phyloP scores from a whole-genome alignment of 2,113 vertebrate species.

The Pelecanus crispus region DNA sequence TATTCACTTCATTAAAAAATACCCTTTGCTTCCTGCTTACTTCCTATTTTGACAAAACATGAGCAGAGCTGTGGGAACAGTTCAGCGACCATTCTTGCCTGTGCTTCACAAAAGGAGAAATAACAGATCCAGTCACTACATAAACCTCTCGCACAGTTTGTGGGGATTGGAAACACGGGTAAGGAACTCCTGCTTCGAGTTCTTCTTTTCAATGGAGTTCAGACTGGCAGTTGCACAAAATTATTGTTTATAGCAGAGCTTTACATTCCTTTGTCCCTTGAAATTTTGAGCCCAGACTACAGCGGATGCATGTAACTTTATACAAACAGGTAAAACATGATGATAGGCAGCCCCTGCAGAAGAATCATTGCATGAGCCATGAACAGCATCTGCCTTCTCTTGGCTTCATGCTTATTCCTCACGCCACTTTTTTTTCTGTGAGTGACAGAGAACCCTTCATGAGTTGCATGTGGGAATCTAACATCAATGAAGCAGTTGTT shows the following conservation, averaged over 20 bases:
- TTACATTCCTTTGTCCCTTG: not conserved
- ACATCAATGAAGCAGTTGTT: not conserved
- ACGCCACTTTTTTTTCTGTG: not conserved
- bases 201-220: not conserved
- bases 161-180: not conserved
- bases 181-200: not conserved
- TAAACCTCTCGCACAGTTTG: not conserved
- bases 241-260: not conserved
- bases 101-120: not conserved
- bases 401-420: not conserved
- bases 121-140: not conserved
- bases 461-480: not conserved
- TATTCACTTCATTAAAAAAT: not conserved
- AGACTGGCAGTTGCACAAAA: not conserved
- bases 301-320: not conserved
- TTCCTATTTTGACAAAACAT: not conserved
- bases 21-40: not conserved
- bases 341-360: not conserved
- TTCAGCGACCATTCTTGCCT: not conserved
- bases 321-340: not conserved
- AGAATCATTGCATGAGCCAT: not conserved
- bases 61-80: not conserved
- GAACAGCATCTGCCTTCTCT: not conserved
- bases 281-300: not conserved
- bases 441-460: not conserved